Conservation (phyloP, 2,113 vertebrate species). For the Gnathonemus longibarbis region DNA sequence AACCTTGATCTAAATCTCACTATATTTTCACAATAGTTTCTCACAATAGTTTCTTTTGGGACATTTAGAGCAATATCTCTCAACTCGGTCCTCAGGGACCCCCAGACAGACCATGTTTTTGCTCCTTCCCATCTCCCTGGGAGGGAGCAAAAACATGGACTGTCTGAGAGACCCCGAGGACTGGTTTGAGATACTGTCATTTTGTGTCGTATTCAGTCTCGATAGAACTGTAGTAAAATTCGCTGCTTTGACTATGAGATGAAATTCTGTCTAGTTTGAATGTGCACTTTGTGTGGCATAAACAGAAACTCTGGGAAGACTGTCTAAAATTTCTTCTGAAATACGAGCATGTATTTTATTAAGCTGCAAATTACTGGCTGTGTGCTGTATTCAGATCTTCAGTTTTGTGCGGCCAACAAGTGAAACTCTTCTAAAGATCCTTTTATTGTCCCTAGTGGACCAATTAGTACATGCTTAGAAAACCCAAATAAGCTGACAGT, state of each 20-base stretch:
- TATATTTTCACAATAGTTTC: background rate
- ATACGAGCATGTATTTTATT: constrained; percentile 30
- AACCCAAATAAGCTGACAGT: constrained; percentile 9
- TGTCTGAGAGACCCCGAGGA: background rate
- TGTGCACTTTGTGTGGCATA: constrained; percentile 16
- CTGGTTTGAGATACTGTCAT: background rate
- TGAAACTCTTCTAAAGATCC: constrained; percentile 29
- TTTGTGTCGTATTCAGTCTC: background rate
- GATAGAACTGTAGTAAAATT: background rate
- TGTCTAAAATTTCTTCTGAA: constrained; percentile 21
- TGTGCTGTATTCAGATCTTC: constrained; percentile 30
- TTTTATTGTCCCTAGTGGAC: constrained; percentile 38
- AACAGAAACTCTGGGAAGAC: background rate
- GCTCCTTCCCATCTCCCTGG: background rate
- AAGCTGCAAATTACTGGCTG: constrained; percentile 21
- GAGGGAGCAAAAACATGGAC: background rate
- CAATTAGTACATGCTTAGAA: constrained; percentile 38
- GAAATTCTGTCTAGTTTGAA: background rate
- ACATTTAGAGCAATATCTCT: background rate
- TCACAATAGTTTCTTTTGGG: background rate
- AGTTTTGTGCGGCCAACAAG: constrained; percentile 16
- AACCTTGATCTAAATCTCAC: background rate
- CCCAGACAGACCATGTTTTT: background rate
- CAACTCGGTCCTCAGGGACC: background rate
- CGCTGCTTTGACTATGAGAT: background rate